Conservation (phyloP, 1,140 invertebrate species). For the Drosophila baimaii region DNA sequence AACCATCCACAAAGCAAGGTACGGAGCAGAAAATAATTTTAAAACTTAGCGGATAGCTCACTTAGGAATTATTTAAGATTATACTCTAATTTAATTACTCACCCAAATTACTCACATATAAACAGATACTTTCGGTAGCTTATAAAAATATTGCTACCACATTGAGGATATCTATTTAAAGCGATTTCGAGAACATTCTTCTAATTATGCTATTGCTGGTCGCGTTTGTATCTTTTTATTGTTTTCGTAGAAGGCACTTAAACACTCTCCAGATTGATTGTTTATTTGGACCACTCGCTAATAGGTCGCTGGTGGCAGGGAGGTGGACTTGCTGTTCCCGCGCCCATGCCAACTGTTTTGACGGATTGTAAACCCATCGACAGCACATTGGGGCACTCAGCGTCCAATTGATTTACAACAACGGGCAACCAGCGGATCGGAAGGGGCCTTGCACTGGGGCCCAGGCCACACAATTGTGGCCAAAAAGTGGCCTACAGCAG, state of each 20-base stretch:
- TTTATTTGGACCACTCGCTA: constrained; percentile 54
- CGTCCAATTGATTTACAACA: constrained; percentile 72
- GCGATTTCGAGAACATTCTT: constrained; percentile 3
- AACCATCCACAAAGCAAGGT: too few species aligned
- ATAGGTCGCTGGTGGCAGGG: constrained; percentile 62
- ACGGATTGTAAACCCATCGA: constrained; percentile 81
- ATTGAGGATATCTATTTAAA: constrained; percentile 13
- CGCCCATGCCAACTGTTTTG: constrained; percentile 68
- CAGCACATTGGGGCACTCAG: constrained; percentile 74
- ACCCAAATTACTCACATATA: too few species aligned
- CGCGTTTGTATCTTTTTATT: constrained; percentile 15
- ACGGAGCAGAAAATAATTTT: too few species aligned
- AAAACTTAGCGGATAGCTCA: not conserved
- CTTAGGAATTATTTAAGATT: not conserved
- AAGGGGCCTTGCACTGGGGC: constrained; percentile 10
- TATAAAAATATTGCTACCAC: constrained; percentile 9
- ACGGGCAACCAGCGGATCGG: constrained; percentile 22
- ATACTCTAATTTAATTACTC: too few species aligned
- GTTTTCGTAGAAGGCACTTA: constrained; percentile 26
- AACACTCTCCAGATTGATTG: constrained; percentile 33
- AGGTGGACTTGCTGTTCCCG: constrained; percentile 42
- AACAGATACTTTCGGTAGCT: constrained; percentile 8
- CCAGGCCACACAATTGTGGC: constrained; percentile 71
- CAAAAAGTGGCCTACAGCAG: constrained; percentile 66
- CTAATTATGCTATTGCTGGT: constrained; percentile 2